These are phyloP conservation scores for Chymomyza amoena DNA, from an alignment of 2,888 invertebrate genomes.

Conservation along the genomic window DNA sequence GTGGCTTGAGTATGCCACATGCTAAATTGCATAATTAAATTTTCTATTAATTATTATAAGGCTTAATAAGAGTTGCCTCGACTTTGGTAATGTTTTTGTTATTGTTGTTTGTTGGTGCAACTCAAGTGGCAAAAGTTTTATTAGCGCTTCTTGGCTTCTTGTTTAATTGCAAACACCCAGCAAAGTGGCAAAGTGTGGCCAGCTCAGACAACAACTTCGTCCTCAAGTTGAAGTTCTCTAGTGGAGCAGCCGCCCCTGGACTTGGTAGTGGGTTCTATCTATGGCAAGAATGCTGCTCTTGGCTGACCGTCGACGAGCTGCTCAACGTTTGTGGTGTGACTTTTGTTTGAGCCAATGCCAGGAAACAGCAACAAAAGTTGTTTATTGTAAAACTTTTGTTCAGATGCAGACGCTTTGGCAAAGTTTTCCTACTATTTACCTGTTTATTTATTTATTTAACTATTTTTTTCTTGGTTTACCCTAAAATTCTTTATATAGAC, in stretches of 20 bases:
- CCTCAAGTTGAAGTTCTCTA: background rate
- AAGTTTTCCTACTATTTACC: conserved; percentile 32
- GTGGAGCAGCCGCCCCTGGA: background rate
- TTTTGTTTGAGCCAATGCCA: conserved; percentile 20
- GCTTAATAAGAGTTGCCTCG: conserved; percentile 17
- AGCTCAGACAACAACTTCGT: conserved; percentile 2
- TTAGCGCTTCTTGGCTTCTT: conserved; percentile 39
- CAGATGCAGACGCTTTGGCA: conserved; percentile 8
- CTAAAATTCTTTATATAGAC: conserved; percentile 33
- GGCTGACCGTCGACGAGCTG: background rate
- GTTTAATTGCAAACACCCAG: conserved; percentile 39
- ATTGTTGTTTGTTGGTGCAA: conserved; percentile 15
- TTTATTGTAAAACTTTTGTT: conserved; percentile 43
- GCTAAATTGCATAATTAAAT: conserved; percentile 43
- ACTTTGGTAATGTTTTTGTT: background rate
- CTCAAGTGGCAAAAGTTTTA: conserved; percentile 44
- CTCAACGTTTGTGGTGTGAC: conserved; percentile 6
- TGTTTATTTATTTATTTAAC: conserved; percentile 23
- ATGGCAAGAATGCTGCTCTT: background rate
- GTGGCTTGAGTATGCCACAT: conserved; percentile 6
- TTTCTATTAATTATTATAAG: conserved; percentile 45
- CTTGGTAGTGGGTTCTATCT: background rate
- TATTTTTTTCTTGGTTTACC: conserved; percentile 7
- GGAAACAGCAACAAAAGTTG: conserved; percentile 26
- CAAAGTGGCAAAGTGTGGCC: background rate